These are phyloP conservation scores for Oryzias woworae DNA, from an alignment of 2,113 vertebrate genomes.

Conservation along the genomic window DNA sequence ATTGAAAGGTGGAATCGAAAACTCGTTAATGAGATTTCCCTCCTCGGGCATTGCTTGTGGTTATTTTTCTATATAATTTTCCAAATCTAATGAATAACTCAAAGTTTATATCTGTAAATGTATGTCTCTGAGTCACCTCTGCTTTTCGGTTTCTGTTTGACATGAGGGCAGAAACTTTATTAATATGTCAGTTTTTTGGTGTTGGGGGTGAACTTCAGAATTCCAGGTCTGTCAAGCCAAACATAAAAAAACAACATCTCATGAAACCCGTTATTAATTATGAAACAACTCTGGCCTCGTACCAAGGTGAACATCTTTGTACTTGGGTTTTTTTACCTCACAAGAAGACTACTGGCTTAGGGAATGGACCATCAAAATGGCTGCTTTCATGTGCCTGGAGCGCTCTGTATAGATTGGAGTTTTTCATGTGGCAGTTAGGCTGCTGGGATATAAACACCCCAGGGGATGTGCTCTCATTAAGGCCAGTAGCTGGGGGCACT, in stretches of 20 bases:
- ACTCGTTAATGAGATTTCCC: constrained; percentile 79
- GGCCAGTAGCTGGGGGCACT: constrained; percentile 78
- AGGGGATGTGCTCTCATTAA: constrained; percentile 90
- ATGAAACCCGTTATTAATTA: constrained; percentile 23
- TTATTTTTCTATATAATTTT: constrained; percentile 76
- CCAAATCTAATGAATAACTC: constrained; percentile 74
- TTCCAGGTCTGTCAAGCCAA: constrained; percentile 22
- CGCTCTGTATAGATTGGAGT: constrained; percentile 71
- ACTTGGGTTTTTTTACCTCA: constrained; percentile 71
- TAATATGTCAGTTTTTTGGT: constrained; percentile 52
- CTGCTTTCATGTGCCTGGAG: constrained; percentile 67
- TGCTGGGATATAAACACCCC: constrained; percentile 64
- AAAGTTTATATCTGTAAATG: constrained; percentile 64
- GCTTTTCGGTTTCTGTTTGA: constrained; percentile 35
- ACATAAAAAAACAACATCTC: constrained; percentile 14
- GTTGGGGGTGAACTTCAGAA: constrained; percentile 15
- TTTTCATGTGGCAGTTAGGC: constrained; percentile 74
- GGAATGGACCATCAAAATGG: constrained; percentile 77
- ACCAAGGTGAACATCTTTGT: constrained; percentile 60
- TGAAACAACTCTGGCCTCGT: constrained; percentile 22
- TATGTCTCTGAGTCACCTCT: constrained; percentile 46
- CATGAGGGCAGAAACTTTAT: constrained; percentile 33
- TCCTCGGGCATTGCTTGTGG: constrained; percentile 62
- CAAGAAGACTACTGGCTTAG: constrained; percentile 73
- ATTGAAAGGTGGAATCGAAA: constrained; percentile 76